phyloP scores from a whole-genome alignment of 2,888 invertebrate genomes.

The Mayetiola destructor region DNA sequence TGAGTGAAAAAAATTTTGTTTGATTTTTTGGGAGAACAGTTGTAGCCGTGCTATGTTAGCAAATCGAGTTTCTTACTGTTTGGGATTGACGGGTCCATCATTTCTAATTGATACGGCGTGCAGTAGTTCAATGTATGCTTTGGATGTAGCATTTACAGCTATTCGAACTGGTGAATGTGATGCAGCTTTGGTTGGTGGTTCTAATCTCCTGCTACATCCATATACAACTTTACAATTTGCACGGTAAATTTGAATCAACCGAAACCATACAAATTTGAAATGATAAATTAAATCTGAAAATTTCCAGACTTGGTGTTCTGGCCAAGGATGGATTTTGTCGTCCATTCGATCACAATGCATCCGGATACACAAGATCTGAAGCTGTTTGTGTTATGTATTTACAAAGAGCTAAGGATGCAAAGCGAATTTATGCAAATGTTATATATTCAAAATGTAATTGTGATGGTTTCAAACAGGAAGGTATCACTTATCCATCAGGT shows the following conservation, averaged over 20 bases:
- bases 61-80: constrained; percentile 75
- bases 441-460: constrained; percentile 68
- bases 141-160: constrained; percentile 66
- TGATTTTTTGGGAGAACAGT: constrained; percentile 30
- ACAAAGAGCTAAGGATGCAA: constrained; percentile 54
- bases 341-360: constrained; percentile 71
- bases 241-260: constrained; percentile 35
- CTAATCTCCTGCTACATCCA: constrained; percentile 75
- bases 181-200: constrained; percentile 76
- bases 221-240: constrained; percentile 78
- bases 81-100: constrained; percentile 80
- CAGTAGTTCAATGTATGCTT: constrained; percentile 75
- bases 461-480: constrained; percentile 60
- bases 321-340: constrained; percentile 78
- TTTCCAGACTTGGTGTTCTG: constrained; percentile 52
- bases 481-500: constrained; percentile 53
- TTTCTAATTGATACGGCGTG: constrained; percentile 85
- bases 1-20: no score
- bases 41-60: constrained; percentile 86
- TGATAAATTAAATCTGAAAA: no score
- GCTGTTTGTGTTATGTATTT: constrained; percentile 54
- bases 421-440: constrained; percentile 51
- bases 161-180: constrained; percentile 72
- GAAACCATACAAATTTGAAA: neutral
- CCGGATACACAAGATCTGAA: constrained; percentile 76